Base-by-base conservation (phyloP, 2,113 vertebrate genomes). In the Philantomba maxwellii region DNA sequence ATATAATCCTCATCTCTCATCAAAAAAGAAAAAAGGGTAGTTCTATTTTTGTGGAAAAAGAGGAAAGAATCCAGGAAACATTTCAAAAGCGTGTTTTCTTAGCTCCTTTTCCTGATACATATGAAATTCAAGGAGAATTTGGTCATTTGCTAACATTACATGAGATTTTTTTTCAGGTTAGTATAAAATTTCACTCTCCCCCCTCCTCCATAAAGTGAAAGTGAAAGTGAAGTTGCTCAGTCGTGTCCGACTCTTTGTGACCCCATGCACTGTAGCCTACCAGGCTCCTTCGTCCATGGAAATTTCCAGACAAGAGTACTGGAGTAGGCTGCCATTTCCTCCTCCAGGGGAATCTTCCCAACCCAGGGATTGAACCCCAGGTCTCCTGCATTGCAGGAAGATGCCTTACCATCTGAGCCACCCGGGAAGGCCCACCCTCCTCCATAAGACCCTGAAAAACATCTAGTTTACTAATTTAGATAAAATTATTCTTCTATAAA, bases 31-130 rank as follows among this genome's bases (percentile, higher is more conserved):
- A 89, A 82, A 7, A 66, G 23, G 21, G 7, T 64, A 70, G 36
- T 87, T 92, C 78, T 93, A 85, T 96, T 96, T 96, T 89, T 90
- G 75, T 84, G 36, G 39, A 53, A 85, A 82, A 94, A 85, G 33
- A 73, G 47, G 78, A 47, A 80, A 89, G 58, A 57, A 91, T 97
- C n/a, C 75, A 95, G 94, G 75, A 80, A 96, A 77, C 21, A 51
- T 93, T 95, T 90, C 47, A 49, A 64, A 85, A 84, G 75, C 66
- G 11, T 93, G 4, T 70, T 87, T 95, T 94, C 58, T 89, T 78
- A 80, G 53, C 47, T 93, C 33, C 58, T 93, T 84, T 60, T 94
- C 11, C 57, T 89, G 58, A 87, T 83, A n/a, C 55, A 19, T 77
- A 17, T 6, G 47, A 90, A 84, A 92, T 95, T 84, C 47, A 77